Base-by-base conservation (phyloP, 1,140 invertebrate genomes). In the Sarcophaga peregrina region DNA sequence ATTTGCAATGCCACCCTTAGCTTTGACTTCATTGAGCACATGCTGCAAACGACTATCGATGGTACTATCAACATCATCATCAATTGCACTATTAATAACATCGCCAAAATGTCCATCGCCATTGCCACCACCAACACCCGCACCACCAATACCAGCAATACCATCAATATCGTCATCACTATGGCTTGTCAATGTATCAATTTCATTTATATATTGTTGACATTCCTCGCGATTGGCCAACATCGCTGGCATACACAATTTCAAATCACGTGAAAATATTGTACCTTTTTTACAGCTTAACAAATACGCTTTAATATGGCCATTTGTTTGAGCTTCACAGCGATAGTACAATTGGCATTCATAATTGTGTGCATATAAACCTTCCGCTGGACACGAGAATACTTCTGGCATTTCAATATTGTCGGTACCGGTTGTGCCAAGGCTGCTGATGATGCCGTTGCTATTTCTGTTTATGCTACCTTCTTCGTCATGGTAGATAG, bases 291-390 rank as follows among this genome's bases (percentile, higher is more conserved):
- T 91, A 85, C 92, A 92, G 80, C 87, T 85, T 80, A 92, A 90
- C 15, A 91, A 87, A 83, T 89, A 92, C 75, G 89, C 90, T 52
- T 87, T 91, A 81, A 91, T 92, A 86, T 91, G 92, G 50, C 88
- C 87, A 47, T 90, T 90, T 58, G 90, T 87, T 8, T 85, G 86
- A 82, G 81, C 82, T 84, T 90, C 91, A 83, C 93, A 94, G 74
- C 93, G 90, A 85, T 93, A 93, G 88, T 93, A 94, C 20, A 92
- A 90, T 20, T 89, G 90, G 85, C 93, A 94, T 86, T 94, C 91
- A 13, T 88, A 85, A 75, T 93, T 92, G 89, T 95, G 92, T 4
- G 92, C 91, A 86, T 92, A 93, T 83, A 95, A 95, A 50, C 95
- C 95, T 87, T 94, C 94, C 68, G 88, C 85, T 8, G 86, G 86